Conservation (phyloP, 2,888 invertebrate genomes). For the Ophion slaviceki region DNA sequence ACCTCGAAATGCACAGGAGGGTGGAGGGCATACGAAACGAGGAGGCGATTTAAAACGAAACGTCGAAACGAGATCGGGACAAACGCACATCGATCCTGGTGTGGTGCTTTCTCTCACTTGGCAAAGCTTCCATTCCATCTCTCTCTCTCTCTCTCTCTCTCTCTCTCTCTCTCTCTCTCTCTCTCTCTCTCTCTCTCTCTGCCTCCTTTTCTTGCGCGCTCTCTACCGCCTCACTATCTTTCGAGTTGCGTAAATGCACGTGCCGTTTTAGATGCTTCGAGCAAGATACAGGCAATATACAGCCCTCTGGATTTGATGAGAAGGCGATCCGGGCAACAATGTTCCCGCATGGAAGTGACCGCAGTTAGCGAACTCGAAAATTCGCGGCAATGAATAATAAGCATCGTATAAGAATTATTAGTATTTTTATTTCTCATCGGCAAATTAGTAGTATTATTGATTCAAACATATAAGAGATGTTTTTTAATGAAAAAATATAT, state of each 20-base stretch:
- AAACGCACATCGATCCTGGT: slow-evolving; percentile 65
- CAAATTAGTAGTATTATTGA: neutral
- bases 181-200: neutral
- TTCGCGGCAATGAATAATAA: slow-evolving; percentile 9
- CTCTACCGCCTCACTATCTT: neutral
- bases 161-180: slow-evolving; percentile 5
- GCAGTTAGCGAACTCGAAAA: slow-evolving; percentile 24
- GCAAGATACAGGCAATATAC: slow-evolving; percentile 24
- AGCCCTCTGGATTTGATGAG: slow-evolving; percentile 19
- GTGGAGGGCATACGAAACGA: slow-evolving; percentile 38
- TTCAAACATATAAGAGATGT: neutral
- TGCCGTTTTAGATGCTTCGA: slow-evolving; percentile 41
- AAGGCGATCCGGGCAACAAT: neutral
- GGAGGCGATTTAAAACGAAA: slow-evolving; percentile 67
- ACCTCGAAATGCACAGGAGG: slow-evolving; percentile 18
- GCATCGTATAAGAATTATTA: neutral
- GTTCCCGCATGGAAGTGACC: neutral
- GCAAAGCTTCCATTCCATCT: slow-evolving; percentile 37
- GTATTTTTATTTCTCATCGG: neutral
- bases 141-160: slow-evolving; percentile 11
- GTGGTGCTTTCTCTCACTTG: slow-evolving; percentile 55
- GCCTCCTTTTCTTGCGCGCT: too few relatives aligned
- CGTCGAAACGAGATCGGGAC: slow-evolving; percentile 63
- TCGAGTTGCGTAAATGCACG: slow-evolving; percentile 43
- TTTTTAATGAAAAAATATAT: neutral